phyloP scores from a whole-genome alignment of 2,888 invertebrate genomes.

The Sarcophaga rosellei region DNA sequence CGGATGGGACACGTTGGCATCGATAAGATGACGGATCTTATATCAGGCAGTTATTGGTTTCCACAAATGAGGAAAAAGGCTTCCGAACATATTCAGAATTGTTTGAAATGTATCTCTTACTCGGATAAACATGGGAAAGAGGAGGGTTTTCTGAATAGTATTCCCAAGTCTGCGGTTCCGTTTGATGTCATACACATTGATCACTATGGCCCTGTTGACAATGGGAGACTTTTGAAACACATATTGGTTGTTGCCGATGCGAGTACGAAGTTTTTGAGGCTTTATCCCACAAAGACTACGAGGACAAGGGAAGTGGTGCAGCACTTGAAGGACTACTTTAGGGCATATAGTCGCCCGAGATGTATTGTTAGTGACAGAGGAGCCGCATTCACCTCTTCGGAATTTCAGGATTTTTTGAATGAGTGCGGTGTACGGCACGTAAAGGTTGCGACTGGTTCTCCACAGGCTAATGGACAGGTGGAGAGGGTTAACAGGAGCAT shows the following conservation, averaged over 20 bases:
- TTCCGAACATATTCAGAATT: constrained; percentile 44
- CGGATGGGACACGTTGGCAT: constrained; percentile 54
- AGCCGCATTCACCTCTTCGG: constrained; percentile 29
- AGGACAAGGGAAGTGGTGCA: no score
- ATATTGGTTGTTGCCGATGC: no score
- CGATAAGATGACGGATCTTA: constrained; percentile 48
- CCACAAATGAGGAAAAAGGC: constrained; percentile 32
- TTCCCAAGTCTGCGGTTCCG: constrained; percentile 45
- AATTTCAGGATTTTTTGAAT: no score
- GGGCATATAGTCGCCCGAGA: constrained; percentile 65
- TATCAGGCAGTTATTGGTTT: constrained; percentile 52
- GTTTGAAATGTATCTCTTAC: constrained; percentile 30
- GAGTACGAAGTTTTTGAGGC: no score
- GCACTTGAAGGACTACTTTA: constrained; percentile 63
- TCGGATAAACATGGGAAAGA: constrained; percentile 38
- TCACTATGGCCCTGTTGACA: constrained; percentile 51
- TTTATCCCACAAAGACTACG: no score
- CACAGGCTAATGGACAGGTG: constrained; percentile 71
- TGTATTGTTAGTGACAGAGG: constrained; percentile 68
- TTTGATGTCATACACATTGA: constrained; percentile 38
- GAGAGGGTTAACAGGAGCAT: constrained; percentile 65
- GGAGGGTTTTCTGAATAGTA: constrained; percentile 55
- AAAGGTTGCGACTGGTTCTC: constrained; percentile 63
- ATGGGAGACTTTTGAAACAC: no score
- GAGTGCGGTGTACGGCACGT: no score